Evolutionary conservation across 1,140 invertebrate genomes (phyloP), one percentile per base, ranked within the genome.

Genomic region (Thrips palmi): DNA sequence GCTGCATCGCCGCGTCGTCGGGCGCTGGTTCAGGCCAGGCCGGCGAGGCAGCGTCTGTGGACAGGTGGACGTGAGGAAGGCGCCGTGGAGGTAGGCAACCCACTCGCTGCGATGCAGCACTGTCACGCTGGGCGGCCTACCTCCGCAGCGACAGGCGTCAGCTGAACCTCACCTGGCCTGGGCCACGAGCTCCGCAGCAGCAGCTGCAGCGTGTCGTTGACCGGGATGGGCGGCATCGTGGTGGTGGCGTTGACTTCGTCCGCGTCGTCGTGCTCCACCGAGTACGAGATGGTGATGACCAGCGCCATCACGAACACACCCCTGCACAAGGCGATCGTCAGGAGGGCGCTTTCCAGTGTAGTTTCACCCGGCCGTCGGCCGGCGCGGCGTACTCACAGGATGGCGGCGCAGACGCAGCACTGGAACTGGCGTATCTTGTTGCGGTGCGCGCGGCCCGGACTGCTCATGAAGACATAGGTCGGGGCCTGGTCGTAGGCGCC

Each of bases 341-440:
- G 12, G 6, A 15, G 23, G 29, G n/a, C 8, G 28, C 20, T 34
- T 20, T 33, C 8, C 11, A 31, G 11, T 37, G 12, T 33, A 27
- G 20, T 39, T 29, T 20, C 32, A 14, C 34, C 8, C 17, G 57
- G n/a, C n/a, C n/a, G n/a, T n/a, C n/a, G n/a, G n/a, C n/a, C n/a
- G n/a, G n/a, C 52, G 38, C 64, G 43, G 45, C 57, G 65, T 18
- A 63, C 72, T 74, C 56, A 79, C 76, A 77, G 50, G 30, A 78
- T 52, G 2, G 60, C 58, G 1, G 67, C 57, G 42, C 70, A 76
- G 2, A 78, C 53, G 42, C 70, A 75, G 47, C 74, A 79, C 48
- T 79, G 76, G 39, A 78, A 71, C 48, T 71, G 68, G 10, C 66
- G 61, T 17, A 78, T 54, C 30, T 64, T 63, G 14, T 62, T 62